phyloP scores from a whole-genome alignment of 92 coral and sea anemone species.

The Phenganax marumi region DNA sequence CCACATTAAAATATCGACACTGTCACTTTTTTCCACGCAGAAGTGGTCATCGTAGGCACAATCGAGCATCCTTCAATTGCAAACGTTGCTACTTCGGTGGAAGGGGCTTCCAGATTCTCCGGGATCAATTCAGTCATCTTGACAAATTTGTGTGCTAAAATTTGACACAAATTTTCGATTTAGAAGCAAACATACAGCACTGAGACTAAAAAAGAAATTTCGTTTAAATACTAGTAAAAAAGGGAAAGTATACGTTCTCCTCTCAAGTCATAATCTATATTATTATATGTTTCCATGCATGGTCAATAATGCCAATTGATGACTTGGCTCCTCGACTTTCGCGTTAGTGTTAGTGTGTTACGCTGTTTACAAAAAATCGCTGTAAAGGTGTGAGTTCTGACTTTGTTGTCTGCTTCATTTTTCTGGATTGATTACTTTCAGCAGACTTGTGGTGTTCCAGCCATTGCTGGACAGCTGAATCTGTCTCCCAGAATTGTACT shows the following conservation, averaged over 20 bases:
- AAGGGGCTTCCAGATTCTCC: too few species aligned
- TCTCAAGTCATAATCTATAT: too few species aligned
- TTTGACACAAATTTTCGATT: too few species aligned
- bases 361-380: conserved; percentile 20
- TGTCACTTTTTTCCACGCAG: not conserved
- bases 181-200: not conserved
- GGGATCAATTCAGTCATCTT: too few species aligned
- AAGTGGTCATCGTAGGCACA: not conserved
- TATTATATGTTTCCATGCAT: not conserved
- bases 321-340: conserved; percentile 19
- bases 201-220: not conserved
- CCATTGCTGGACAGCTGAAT: conserved; percentile 25
- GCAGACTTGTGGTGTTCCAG: conserved; percentile 35
- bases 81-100: too few species aligned
- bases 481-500: conserved; percentile 32
- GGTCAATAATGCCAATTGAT: conserved; percentile 10
- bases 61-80: too few species aligned
- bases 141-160: too few species aligned
- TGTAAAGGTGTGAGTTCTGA: conserved; percentile 8
- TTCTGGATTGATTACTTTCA: conserved; percentile 2
- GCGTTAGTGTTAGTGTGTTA: not conserved
- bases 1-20: not conserved
- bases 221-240: not conserved
- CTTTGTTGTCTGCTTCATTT: conserved; percentile 32
- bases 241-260: too few species aligned